Percentiles rank a stretch among this genome's conserved stretches.
Conservation (phyloP, 2,797 vertebrate genomes). For the Typhlichthys subterraneus region DNA sequence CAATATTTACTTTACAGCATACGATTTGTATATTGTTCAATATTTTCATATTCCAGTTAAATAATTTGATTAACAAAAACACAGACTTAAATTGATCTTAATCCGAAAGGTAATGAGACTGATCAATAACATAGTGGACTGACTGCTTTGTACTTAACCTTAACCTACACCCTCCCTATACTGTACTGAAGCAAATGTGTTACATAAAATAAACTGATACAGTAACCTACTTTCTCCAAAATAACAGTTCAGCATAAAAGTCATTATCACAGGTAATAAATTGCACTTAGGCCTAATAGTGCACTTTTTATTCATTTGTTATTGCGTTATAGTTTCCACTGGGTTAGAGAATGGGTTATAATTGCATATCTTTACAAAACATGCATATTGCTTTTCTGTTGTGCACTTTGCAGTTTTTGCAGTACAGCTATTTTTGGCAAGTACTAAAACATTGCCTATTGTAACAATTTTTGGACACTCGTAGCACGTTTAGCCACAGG, state of each 20-base stretch:
- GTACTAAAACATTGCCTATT: too few relatives aligned
- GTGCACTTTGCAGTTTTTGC: not conserved
- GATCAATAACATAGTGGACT: constrained; percentile 37
- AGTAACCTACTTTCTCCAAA: constrained; percentile 73
- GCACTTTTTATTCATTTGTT: constrained; percentile 46
- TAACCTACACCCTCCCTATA: constrained; percentile 22
- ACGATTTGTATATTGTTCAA: too few relatives aligned
- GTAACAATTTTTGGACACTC: constrained; percentile 9
- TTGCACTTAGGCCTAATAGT: constrained; percentile 54
- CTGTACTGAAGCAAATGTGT: constrained; percentile 39
- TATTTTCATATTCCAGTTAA: too few relatives aligned
- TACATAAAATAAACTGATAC: constrained; percentile 66
- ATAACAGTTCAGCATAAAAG: constrained; percentile 63
- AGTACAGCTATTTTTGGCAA: not conserved
- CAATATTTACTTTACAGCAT: not conserved
- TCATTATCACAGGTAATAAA: constrained; percentile 75
- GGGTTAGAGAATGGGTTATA: constrained; percentile 51
- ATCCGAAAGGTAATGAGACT: constrained; percentile 37
- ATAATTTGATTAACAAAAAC: too few relatives aligned
- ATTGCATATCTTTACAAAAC: constrained; percentile 21
- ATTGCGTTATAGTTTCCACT: constrained; percentile 38
- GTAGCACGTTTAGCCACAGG: constrained; percentile 23
- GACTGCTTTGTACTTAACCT: constrained; percentile 31
- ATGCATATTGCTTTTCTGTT: constrained; percentile 15
- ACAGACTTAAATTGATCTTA: too few relatives aligned